These are phyloP conservation scores for Synergus japonicus DNA, from an alignment of 2,888 invertebrate species.

Conservation along the genomic window DNA sequence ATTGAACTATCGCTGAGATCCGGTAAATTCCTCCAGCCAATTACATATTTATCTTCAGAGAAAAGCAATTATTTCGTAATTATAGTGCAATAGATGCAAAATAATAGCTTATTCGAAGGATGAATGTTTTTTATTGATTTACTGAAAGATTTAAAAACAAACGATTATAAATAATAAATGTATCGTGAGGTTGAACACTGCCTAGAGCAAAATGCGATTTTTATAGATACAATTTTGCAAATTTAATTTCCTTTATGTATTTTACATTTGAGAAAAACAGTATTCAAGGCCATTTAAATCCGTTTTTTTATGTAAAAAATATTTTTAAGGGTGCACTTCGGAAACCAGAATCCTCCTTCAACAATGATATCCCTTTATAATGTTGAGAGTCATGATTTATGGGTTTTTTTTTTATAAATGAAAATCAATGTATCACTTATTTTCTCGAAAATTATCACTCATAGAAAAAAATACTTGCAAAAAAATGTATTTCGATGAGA, in stretches of 20 bases:
- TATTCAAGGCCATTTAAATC: background rate
- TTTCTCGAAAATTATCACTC: no score
- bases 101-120: constrained; percentile 21
- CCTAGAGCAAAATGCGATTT: background rate
- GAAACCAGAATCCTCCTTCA: no score
- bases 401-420: no score
- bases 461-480: no score
- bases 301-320: background rate
- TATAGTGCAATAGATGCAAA: background rate
- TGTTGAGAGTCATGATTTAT: no score
- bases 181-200: background rate
- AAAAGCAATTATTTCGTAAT: constrained; percentile 8
- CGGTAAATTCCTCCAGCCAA: background rate
- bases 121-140: background rate
- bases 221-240: background rate
- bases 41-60: background rate
- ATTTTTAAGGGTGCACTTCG: no score
- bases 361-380: no score
- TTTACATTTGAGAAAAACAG: constrained; percentile 4
- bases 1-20: no score
- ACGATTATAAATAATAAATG: constrained; percentile 3
- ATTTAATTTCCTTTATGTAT: background rate
- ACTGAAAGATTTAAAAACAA: background rate
- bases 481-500: no score
- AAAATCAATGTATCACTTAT: no score